Base-by-base conservation (phyloP, 1,140 invertebrate species). In the Aphaenogaster rudis region DNA sequence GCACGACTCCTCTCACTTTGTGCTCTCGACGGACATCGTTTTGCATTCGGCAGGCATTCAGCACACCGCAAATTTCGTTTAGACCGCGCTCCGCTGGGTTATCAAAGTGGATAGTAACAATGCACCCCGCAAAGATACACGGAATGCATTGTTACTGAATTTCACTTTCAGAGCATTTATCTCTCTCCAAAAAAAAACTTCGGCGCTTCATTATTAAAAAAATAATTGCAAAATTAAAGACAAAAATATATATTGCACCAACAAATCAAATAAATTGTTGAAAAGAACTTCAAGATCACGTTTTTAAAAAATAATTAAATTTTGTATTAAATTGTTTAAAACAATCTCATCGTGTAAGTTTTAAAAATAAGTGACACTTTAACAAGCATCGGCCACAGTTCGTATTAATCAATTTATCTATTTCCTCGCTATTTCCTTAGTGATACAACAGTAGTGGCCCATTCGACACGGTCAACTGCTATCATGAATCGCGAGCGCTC, bases 1-100 rank as follows among this genome's bases (percentile, higher is more conserved):
- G 13, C 42, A n/a, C 28, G 54, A 82, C 13, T 33, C 52, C 52
- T 84, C 36, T 61, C n/a, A 76, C 67, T 74, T 69, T 81, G 54
- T 39, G 17, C 33, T 13, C 54, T 63, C 57, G 21, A 57, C 42
- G 48, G 48, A 63, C 54, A n/a, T 61, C 36, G 45, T 13, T 84
- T 63, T 48, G 57, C 33, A 50, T 84, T 72, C 54, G 71, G 57
- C 67, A 54, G 39, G 2, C 42, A 61, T 72, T 74, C 80, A 21
- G 42, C 11, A 52, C 69, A 28, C 33, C 54, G 11, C 42, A 33
- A 57, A 69, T 74, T 84, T 59, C 6, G 17, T 74, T 82, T 72
- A 28, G 3, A 74, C 9, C 3, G 1, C 9, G 21, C 36, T 33
- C 21, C 67, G 52, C 17, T n/a, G 21, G 0, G 39, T 11, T 45